These are phyloP conservation scores for Sericinus montela DNA, from an alignment of 2,888 invertebrate genomes.

Conservation along the genomic window DNA sequence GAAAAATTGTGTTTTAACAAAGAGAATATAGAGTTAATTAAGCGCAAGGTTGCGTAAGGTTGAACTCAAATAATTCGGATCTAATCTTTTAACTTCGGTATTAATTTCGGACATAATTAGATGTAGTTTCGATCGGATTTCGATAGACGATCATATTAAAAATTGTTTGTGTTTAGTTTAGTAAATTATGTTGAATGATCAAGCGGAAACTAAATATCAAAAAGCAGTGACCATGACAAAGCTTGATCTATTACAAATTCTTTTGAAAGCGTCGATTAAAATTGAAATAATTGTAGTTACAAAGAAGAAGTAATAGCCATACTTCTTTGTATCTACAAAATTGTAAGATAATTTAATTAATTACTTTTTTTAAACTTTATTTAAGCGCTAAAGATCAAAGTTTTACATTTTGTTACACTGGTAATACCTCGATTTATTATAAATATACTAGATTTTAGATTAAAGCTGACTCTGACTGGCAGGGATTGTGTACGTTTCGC, in stretches of 20 bases:
- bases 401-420: not conserved
- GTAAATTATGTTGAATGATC: constrained; percentile 42
- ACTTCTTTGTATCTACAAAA: constrained; percentile 32
- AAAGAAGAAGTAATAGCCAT: constrained; percentile 27
- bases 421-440: not conserved
- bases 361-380: too few species aligned
- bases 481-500: constrained; percentile 31
- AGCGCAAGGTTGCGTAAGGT: not conserved
- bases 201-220: constrained; percentile 37
- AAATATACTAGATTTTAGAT: constrained; percentile 24
- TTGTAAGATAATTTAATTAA: constrained; percentile 15
- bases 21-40: too few species aligned
- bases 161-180: constrained; percentile 21
- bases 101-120: not conserved
- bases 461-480: too few species aligned
- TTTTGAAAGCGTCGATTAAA: constrained; percentile 26
- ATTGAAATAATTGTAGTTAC: constrained; percentile 26
- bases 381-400: too few species aligned
- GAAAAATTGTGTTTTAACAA: too few species aligned
- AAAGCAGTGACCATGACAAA: constrained; percentile 28
- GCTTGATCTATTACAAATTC: constrained; percentile 32
- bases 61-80: not conserved
- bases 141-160: constrained; percentile 15
- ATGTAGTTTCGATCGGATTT: not conserved
- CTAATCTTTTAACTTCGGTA: not conserved